Evolutionary conservation across 2,888 invertebrate genomes (phyloP).

Genomic region (Heliconius sara): DNA sequence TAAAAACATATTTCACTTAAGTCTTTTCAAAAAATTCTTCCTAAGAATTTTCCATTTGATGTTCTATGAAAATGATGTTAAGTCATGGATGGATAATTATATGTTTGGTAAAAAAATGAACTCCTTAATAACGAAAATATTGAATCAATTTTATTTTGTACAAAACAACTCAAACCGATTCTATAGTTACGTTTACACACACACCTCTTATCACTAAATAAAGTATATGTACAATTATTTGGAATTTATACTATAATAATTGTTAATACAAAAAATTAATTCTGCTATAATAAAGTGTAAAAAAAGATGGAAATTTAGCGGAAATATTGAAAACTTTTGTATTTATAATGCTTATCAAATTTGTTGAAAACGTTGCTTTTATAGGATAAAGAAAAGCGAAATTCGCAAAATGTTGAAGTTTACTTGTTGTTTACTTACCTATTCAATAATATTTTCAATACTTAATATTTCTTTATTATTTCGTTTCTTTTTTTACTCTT

Average conservation of each 20-base stretch:
- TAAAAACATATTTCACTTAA: too few relatives aligned
- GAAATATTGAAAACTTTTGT: background rate
- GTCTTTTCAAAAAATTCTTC: too few relatives aligned
- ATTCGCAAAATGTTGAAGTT: too few relatives aligned
- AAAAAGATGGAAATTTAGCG: background rate
- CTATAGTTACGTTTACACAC: conserved; percentile 36
- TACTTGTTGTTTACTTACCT: too few relatives aligned
- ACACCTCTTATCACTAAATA: conserved; percentile 24
- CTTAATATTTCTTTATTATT: background rate
- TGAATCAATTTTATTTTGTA: conserved; percentile 51
- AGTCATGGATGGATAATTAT: background rate
- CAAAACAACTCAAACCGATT: conserved; percentile 48
- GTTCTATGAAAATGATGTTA: too few relatives aligned
- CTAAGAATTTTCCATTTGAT: too few relatives aligned
- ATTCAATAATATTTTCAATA: background rate
- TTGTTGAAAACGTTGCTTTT: too few relatives aligned
- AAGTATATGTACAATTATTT: conserved; percentile 2
- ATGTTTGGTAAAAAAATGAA: background rate
- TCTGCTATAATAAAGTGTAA: background rate
- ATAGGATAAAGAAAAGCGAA: too few relatives aligned
- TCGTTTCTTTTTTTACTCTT: background rate
- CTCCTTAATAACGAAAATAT: conserved; percentile 45
- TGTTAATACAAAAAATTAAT: background rate
- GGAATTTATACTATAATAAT: background rate
- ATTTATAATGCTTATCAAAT: too few relatives aligned